Conservation (phyloP, 2,888 invertebrate species). For the Nomada ferruginata region DNA sequence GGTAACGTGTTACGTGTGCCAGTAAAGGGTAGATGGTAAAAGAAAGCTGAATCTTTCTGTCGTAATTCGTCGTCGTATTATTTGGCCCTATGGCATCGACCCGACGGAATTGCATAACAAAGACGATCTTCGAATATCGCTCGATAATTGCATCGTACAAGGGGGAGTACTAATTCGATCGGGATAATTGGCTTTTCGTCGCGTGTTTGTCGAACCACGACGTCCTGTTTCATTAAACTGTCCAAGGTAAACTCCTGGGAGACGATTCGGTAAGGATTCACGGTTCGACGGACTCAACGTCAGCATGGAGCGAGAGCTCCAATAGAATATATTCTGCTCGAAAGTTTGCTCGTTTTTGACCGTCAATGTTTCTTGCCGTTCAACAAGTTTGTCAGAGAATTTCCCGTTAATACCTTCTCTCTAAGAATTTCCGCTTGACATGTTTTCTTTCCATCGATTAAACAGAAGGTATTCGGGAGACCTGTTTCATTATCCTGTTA, state of each 20-base stretch:
- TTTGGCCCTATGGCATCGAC: neutral
- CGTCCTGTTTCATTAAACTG: conserved; percentile 69
- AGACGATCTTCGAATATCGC: conserved; percentile 16
- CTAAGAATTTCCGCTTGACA: neutral
- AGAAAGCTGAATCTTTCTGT: neutral
- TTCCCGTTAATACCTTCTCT: conserved; percentile 16
- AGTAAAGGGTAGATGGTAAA: too few species aligned
- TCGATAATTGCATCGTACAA: conserved; percentile 28
- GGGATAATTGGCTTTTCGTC: conserved; percentile 66
- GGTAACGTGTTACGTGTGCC: conserved; percentile 1
- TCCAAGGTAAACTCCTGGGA: conserved; percentile 55
- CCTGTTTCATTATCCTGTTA: neutral
- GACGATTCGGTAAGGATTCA: conserved; percentile 68
- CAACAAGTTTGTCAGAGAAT: neutral
- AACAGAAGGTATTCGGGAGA: neutral
- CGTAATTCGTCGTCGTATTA: neutral
- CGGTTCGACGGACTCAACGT: conserved; percentile 63
- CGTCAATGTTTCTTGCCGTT: neutral
- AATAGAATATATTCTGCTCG: conserved; percentile 26
- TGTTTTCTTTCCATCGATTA: conserved; percentile 5
- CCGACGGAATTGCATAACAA: conserved; percentile 20
- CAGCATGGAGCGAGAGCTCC: conserved; percentile 31
- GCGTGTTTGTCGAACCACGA: conserved; percentile 61
- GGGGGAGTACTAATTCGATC: conserved; percentile 22
- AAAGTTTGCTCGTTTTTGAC: conserved; percentile 6